Evolutionary conservation across 2,113 vertebrate genomes (phyloP).

Genomic region (Nerophis lumbriciformis): DNA sequence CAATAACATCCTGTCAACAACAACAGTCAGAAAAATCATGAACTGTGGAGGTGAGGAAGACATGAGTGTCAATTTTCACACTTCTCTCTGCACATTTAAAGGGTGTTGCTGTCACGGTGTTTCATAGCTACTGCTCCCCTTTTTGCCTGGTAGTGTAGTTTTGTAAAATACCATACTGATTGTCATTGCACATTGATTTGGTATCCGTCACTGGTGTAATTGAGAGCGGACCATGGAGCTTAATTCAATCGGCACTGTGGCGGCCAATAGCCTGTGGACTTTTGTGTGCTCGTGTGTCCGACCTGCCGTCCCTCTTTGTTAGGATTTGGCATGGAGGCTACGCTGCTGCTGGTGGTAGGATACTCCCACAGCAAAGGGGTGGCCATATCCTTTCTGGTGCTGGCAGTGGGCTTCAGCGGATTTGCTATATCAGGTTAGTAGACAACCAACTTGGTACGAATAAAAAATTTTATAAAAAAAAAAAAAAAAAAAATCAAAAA

Average conservation of each 20-base stretch:
- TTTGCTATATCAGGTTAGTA: constrained; percentile 96
- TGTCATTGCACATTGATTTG: constrained; percentile 59
- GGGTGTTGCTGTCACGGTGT: constrained; percentile 41
- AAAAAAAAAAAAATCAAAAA: too few species aligned
- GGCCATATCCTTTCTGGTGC: constrained; percentile 94
- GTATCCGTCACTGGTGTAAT: constrained; percentile 50
- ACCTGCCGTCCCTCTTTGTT: constrained; percentile 43
- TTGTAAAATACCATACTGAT: constrained; percentile 33
- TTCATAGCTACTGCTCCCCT: constrained; percentile 25
- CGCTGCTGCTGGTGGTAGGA: constrained; percentile 91
- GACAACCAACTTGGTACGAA: not conserved
- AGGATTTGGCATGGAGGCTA: constrained; percentile 99
- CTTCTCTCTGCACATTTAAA: constrained; percentile 32
- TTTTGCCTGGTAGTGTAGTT: not conserved
- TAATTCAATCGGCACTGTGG: constrained; percentile 59
- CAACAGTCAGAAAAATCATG: constrained; percentile 97
- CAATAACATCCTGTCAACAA: constrained; percentile 91
- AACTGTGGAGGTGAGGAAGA: constrained; percentile 91
- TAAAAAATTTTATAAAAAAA: too few species aligned
- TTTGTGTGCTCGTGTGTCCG: constrained; percentile 27
- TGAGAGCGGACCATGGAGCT: constrained; percentile 46
- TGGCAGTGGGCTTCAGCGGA: constrained; percentile 96
- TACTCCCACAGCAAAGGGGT: constrained; percentile 95
- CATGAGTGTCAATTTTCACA: constrained; percentile 42
- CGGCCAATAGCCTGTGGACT: constrained; percentile 47